Evolutionary conservation across 2,797 vertebrate genomes (phyloP), one percentile per base, ranked within the genome.

Genomic region (Antennarius maculatus): DNA sequence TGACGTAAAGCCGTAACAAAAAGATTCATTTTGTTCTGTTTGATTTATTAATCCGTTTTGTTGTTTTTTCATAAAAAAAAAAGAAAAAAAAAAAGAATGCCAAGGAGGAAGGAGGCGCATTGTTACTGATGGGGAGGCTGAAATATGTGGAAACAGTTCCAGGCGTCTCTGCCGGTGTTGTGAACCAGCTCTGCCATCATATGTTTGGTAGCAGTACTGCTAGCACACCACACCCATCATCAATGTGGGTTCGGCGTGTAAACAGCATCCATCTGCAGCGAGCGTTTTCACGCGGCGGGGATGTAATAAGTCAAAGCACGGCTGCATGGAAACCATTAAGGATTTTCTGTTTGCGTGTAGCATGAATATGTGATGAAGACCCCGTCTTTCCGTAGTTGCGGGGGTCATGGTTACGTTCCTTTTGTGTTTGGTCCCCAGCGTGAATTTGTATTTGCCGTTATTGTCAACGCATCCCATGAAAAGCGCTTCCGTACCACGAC

Each of bases 151-250:
- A 17, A 28, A 37, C 28, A 5, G 23, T 58, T 54, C 10, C 8
- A 54, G 47, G 23, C 29, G 31, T 59, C 11, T 57, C 48, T 50
- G 18, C 23, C 17, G 18, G 0, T 42, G 50, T 46, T 31, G 54
- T 85, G 80, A 83, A 68, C 54, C 51, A 59, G 76, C 61, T 79
- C 69, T 85, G 74, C 74, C 74, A 70, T 82, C 77, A 69, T 66
- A 82, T 83, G 77, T 85, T 59, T 61, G 60, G 66, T 74, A 66
- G 67, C 67, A 85, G 85, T 76, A 70, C 60, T 83, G 62, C 68
- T 49, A 51, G 12, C 54, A 45, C 10, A 53, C 57, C 75, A 70
- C 76, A 54, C 53, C 61, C 68, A 34, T 18, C 49, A 43, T 39
- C 11, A 2, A 23, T 23, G 18, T 49, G 53, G 13, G n/a, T 23